Evolutionary conservation across 2,888 invertebrate genomes (phyloP).

Genomic region (Nomada ruficornis): DNA sequence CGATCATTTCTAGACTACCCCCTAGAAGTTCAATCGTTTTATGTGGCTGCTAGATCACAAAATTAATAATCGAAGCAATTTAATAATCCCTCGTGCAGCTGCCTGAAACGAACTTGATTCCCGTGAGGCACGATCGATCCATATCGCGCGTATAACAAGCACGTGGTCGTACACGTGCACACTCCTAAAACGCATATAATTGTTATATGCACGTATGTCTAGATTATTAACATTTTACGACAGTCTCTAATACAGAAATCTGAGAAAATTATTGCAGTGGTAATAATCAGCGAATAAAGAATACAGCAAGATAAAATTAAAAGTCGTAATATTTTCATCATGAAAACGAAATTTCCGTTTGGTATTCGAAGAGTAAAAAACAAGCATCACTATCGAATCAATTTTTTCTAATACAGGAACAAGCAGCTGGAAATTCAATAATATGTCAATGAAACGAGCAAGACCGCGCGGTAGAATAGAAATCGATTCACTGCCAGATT

Average conservation of each 20-base stretch:
- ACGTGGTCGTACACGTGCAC: slow-evolving; percentile 10
- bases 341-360: too few species aligned
- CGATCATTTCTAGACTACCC: not conserved
- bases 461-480: not conserved
- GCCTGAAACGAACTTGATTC: slow-evolving; percentile 35
- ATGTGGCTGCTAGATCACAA: slow-evolving; percentile 17
- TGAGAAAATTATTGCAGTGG: slow-evolving; percentile 1
- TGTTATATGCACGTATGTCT: not conserved
- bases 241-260: slow-evolving; percentile 41
- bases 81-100: slow-evolving; percentile 59
- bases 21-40: slow-evolving; percentile 20
- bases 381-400: not conserved
- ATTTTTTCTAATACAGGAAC: not conserved
- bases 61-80: slow-evolving; percentile 65
- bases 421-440: slow-evolving; percentile 18
- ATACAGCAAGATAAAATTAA: not conserved
- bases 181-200: slow-evolving; percentile 1
- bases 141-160: slow-evolving; percentile 17
- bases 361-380: too few species aligned
- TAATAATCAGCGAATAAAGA: not conserved
- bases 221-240: slow-evolving; percentile 20
- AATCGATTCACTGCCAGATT: slow-evolving; percentile 14
- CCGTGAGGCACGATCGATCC: slow-evolving; percentile 62
- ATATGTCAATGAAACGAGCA: slow-evolving; percentile 11
- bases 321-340: not conserved